Percentiles rank a stretch among this genome's conserved stretches.
phyloP scores from a whole-genome alignment of 2,113 vertebrate genomes.

The Macroglossus sobrinus region DNA sequence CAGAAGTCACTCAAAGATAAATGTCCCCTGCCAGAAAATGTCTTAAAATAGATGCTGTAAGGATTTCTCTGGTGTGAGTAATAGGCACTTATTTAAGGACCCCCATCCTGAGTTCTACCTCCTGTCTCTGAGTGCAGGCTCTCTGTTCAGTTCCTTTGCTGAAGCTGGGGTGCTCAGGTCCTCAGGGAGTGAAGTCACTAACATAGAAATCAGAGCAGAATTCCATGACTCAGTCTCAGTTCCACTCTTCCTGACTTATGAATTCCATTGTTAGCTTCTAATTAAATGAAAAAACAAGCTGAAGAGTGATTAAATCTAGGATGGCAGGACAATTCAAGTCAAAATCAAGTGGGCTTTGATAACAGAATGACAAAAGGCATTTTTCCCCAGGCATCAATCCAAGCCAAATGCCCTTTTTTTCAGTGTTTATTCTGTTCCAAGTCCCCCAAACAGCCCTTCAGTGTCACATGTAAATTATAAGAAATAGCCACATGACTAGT shows the following conservation, averaged over 20 bases:
- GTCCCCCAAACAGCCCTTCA: background rate
- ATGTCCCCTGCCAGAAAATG: slow-evolving; percentile 51
- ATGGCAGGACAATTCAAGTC: background rate
- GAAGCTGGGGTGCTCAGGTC: background rate
- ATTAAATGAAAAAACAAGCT: background rate
- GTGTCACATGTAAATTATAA: background rate
- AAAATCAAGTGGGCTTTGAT: background rate
- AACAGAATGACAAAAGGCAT: background rate
- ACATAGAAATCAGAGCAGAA: background rate
- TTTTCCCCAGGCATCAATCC: background rate
- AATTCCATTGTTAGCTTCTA: background rate
- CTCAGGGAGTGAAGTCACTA: background rate
- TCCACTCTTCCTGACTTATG: background rate
- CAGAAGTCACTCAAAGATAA: slow-evolving; percentile 71
- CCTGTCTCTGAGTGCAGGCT: background rate
- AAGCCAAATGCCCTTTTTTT: background rate
- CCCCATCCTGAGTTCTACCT: background rate
- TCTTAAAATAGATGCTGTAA: slow-evolving; percentile 54
- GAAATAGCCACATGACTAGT: background rate
- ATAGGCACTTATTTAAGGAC: slow-evolving; percentile 29
- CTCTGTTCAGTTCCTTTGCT: background rate
- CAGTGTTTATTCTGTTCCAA: background rate
- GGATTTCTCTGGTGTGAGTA: slow-evolving; percentile 42
- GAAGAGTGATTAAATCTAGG: background rate
- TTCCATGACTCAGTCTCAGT: background rate